Evolutionary conservation across 2,888 invertebrate genomes (phyloP), one percentile per base, ranked within the genome.

Genomic region (Notodonta ziczac): DNA sequence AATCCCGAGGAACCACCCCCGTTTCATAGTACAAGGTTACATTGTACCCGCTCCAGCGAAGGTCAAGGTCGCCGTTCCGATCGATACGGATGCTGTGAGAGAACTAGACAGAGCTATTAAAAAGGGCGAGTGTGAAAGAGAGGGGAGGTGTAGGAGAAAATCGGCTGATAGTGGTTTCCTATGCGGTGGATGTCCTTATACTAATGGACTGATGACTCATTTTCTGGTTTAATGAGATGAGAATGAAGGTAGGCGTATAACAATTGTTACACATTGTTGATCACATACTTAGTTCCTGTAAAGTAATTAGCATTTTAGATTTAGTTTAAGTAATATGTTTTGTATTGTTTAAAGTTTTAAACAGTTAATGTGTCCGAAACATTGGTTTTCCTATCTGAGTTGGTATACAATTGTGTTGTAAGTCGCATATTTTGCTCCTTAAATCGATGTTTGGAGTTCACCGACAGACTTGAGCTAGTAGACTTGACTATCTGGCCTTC

Each of bases 41-140:
- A 66, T 57, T 85, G 80, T 83, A 80, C 77, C 72, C 78, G 69
- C 62, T 60, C 63, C 66, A 40, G 66, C 64, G 74, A 84, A 86
- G 90, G 90, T 91, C 92, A 93, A 88, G 93, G 91, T 74, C 80
- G 61, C 35, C n/a, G 56, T 39, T 46, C 67, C 66, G 88, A 90
- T 93, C 93, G 89, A 93, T 93, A 90, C 80, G 87, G 93, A 92
- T 88, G 92, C 93, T 93, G 93, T 65, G 72, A 35, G 7, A 57
- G 80, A 87, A 55, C 65, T 79, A 80, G 87, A 89, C 24, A 57
- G 65, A 24, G 60, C 65, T 70, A 66, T 35, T 53, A 16, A 10
- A 16, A 52, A 5, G 61, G 42, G 44, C 14, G 58, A 65, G 72
- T 60, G 71, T 50, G 78, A 87, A 46, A 59, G 67, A 65, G 76